Conservation (phyloP, 1,140 invertebrate genomes). For the Ceratina japonica region DNA sequence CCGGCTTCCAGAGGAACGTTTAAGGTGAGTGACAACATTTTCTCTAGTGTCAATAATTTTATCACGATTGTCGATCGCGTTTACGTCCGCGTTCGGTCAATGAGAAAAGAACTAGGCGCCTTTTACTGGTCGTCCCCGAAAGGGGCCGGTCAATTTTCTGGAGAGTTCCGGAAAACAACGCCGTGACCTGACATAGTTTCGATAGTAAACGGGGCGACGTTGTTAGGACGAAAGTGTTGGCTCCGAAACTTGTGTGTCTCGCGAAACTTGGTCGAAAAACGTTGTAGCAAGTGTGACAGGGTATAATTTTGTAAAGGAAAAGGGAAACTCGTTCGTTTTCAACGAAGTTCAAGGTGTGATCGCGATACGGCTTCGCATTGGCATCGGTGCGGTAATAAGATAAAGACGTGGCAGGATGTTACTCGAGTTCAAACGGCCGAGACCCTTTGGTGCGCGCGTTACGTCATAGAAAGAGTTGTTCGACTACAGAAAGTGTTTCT, state of each 20-base stretch:
- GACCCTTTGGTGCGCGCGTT: slow-evolving; percentile 48
- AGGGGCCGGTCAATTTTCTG: slow-evolving; percentile 19
- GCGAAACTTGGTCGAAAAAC: not conserved
- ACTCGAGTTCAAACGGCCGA: slow-evolving; percentile 33
- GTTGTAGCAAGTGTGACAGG: not conserved
- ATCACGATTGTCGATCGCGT: not conserved
- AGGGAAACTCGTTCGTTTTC: not conserved
- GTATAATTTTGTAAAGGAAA: not conserved
- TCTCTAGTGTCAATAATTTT: not conserved
- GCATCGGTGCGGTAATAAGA: not conserved
- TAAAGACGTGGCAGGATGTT: not conserved
- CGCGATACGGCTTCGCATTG: not conserved
- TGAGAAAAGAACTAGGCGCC: not conserved
- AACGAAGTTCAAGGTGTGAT: not conserved
- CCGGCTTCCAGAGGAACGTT: slow-evolving; percentile 40
- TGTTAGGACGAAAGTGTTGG: slow-evolving; percentile 17
- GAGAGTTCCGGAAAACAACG: slow-evolving; percentile 36
- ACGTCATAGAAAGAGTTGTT: slow-evolving; percentile 52
- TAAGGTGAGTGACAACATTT: slow-evolving; percentile 28
- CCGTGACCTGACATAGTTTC: slow-evolving; percentile 47
- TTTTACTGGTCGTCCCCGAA: not conserved
- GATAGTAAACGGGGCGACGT: slow-evolving; percentile 25
- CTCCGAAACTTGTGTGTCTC: not conserved
- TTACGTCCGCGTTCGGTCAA: not conserved
- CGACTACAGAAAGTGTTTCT: slow-evolving; percentile 62